These are phyloP conservation scores for Chromobotia macracanthus DNA, from an alignment of 2,797 vertebrate genomes.

Conservation along the genomic window DNA sequence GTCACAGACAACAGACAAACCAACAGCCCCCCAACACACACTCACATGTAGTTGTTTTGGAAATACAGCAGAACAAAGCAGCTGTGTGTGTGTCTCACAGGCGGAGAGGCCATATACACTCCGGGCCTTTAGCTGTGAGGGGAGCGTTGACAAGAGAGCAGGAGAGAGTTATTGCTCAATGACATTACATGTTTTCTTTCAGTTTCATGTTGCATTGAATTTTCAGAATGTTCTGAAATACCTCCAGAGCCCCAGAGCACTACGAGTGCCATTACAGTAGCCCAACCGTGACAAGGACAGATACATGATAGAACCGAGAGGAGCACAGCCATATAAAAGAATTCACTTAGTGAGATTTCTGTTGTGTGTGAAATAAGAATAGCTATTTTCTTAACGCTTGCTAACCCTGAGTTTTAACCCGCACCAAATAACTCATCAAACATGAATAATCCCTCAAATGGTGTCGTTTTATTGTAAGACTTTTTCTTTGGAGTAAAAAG, in stretches of 20 bases:
- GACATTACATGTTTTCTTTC: slow-evolving; percentile 95
- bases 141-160: slow-evolving; percentile 83
- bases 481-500: too few relatives aligned
- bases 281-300: slow-evolving; percentile 31
- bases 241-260: slow-evolving; percentile 88
- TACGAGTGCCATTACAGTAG: slow-evolving; percentile 73
- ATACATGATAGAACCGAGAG: slow-evolving; percentile 10
- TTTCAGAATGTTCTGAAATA: slow-evolving; percentile 91
- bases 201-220: slow-evolving; percentile 96
- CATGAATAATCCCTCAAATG: too few relatives aligned
- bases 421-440: too few relatives aligned
- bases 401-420: too few relatives aligned
- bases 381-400: too few relatives aligned
- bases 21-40: too few relatives aligned
- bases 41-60: not conserved
- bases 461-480: too few relatives aligned
- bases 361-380: too few relatives aligned
- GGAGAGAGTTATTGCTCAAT: slow-evolving; percentile 94
- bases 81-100: slow-evolving; percentile 71
- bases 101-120: slow-evolving; percentile 82
- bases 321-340: not conserved
- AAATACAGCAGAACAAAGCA: slow-evolving; percentile 7
- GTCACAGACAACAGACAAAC: not conserved
- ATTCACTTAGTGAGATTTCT: too few relatives aligned
- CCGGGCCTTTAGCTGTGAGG: slow-evolving; percentile 86